Base-by-base conservation (phyloP, 2,888 invertebrate species). In the Dendrolimus houi region DNA sequence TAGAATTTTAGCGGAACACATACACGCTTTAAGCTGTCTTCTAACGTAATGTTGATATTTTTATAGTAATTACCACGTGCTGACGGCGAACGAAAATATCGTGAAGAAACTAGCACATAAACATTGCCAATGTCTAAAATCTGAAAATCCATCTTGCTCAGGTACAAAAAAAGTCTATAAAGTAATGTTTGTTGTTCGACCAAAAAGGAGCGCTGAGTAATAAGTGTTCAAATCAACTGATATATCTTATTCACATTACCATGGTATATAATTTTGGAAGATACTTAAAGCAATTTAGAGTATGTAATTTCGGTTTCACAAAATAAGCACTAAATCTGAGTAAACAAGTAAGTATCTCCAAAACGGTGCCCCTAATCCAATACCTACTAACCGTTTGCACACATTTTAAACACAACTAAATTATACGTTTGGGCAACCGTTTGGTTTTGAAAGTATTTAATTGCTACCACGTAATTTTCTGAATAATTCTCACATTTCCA, bases 401-500 rank as follows among this genome's bases (percentile, higher is more conserved):
- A 42, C 47, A 47, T 40, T 58, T 57, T 55, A 58, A 58, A 58
- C 55, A 58, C 42, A 55, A 53, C 55, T 17, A 55, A 56, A 14
- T 55, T 58, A 47, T 52, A 52, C 54, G 60, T 65, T 64, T 55
- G 62, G 62, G 65, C 10, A 54, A 41, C 42, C 54, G 40, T 55
- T 54, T 52, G 53, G 55, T 41, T 55, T 56, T 55, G 55, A 55
- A 58, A 63, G 62, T 64, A 63, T 70, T 70, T 65, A 69, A 69
- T 69, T 68, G 61, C 71, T 67, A 71, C 70, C 70, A 72, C 70
- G 71, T 67, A 71, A 70, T 71, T 74, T 69, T 67, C 70, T 74
- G 75, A 74, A 78, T 79, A 80, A 73, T 72, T 75, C 72, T 74
- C 73, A 74, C 75, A 75, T 79, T 81, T 83, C 79, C 78, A 76